Base-by-base conservation (phyloP, 1,140 invertebrate species). In the Sinonovacula constricta region DNA sequence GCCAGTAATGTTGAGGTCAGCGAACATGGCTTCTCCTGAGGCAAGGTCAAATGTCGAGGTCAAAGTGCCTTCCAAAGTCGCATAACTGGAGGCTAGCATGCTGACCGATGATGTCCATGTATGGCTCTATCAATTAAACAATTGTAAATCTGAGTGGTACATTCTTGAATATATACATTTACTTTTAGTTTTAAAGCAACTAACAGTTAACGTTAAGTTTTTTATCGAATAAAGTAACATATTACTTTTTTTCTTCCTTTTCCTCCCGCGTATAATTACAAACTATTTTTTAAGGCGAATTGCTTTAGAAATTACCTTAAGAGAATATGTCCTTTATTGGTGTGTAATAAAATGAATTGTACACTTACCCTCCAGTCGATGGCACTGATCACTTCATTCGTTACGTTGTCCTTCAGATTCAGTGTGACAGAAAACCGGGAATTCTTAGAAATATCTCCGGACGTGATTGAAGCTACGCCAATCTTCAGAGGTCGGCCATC, bases 1-100 rank as follows among this genome's bases (percentile, higher is more conserved):
- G 33, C 86, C 83, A 5, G 54, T 59, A 39, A 83, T 80, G 51
- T 72, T 84, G 45, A 79, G 87, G 14, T 81, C 49, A 3, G 65
- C 30, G 65, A 87, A 86, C 15, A 79, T 79, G 12, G 80, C 53
- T 26, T 57, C 79, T 57, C 56, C 54, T 15, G 74, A 12, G 53
- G 63, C 60, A 28, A 24, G 1, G 62, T 67, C 72, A 66, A 76
- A 76, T 10, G 72, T 53, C 18, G 60, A 34, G 2, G 63, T 49
- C n/a, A 76, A 33, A 2, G 24, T 15, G 14, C 72, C 62, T n/a
- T 39, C 54, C 0, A 76, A 53, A 18, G 60, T 33, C 7, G 31
- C 62, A 67, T 76, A 76, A 2, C 18, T 24, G 0, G 72, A 76
- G 33, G 18, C 31, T 1, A 76, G 31, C 72, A 76, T 54, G 3